Conservation (phyloP, 2,888 invertebrate genomes). For the Stenotaenia linearis region DNA sequence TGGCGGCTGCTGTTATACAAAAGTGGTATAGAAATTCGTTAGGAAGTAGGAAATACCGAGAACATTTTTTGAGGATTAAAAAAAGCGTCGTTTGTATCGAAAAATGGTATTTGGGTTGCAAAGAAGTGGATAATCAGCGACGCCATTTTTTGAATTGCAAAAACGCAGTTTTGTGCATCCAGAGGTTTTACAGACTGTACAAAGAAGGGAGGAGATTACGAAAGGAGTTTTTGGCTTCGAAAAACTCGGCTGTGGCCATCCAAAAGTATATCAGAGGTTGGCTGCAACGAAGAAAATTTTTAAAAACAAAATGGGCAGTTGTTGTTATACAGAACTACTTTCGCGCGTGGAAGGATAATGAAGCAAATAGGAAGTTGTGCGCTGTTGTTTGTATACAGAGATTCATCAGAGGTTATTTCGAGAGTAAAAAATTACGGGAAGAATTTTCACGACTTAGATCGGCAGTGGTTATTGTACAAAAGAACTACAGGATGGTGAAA, state of each 20-base stretch:
- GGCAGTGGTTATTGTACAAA: background rate
- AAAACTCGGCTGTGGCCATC: background rate
- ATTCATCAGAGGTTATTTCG: background rate
- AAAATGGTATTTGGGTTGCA: background rate
- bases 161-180: background rate
- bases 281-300: background rate
- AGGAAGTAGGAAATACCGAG: too few relatives aligned
- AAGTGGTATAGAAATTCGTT: background rate
- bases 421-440: background rate
- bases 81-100: background rate
- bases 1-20: too few relatives aligned
- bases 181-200: background rate
- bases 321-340: background rate
- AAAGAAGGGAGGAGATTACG: background rate
- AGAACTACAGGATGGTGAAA: background rate
- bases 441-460: background rate
- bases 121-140: background rate
- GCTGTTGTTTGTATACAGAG: background rate
- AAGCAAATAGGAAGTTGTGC: background rate
- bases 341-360: background rate
- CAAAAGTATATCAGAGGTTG: background rate
- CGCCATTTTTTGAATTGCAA: background rate
- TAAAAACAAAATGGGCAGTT: background rate
- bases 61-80: background rate
- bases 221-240: background rate